Conservation (phyloP, 2,888 invertebrate species). For the Torymus texanus region DNA sequence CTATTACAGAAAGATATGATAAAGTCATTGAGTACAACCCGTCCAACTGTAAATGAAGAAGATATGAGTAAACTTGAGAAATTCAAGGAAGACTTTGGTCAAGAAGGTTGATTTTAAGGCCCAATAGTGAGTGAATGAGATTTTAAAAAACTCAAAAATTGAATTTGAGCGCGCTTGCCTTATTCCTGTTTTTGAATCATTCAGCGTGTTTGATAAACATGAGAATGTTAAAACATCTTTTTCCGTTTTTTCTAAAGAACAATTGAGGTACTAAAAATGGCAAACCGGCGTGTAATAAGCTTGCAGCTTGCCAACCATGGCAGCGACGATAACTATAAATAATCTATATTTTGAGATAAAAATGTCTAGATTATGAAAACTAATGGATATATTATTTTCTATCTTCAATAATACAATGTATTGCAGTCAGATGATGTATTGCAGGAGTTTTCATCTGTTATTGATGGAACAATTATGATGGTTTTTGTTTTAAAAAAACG, state of each 20-base stretch:
- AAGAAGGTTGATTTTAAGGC: constrained; percentile 86
- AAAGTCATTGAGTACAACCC: constrained; percentile 92
- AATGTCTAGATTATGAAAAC: constrained; percentile 53
- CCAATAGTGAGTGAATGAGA: constrained; percentile 46
- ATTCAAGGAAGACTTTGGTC: constrained; percentile 98
- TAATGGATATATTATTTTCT: constrained; percentile 50
- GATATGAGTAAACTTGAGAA: constrained; percentile 94
- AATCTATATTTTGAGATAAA: constrained; percentile 64
- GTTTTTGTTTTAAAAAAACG: constrained; percentile 56
- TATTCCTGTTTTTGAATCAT: constrained; percentile 59
- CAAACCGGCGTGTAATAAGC: constrained; percentile 54
- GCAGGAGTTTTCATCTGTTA: constrained; percentile 44
- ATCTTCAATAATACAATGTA: constrained; percentile 42
- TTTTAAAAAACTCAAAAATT: constrained; percentile 55
- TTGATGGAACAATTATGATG: constrained; percentile 45
- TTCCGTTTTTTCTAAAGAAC: constrained; percentile 46
- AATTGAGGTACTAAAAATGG: constrained; percentile 45
- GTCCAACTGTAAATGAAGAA: constrained; percentile 98
- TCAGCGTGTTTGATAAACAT: constrained; percentile 42
- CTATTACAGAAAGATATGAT: constrained; percentile 88
- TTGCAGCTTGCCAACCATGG: constrained; percentile 48
- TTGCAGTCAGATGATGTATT: constrained; percentile 19
- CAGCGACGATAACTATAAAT: constrained; percentile 55
- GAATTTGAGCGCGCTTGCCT: constrained; percentile 65
- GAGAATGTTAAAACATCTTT: constrained; percentile 36